Base-by-base conservation (phyloP, 2,113 vertebrate genomes). In the Amphiprion percula region DNA sequence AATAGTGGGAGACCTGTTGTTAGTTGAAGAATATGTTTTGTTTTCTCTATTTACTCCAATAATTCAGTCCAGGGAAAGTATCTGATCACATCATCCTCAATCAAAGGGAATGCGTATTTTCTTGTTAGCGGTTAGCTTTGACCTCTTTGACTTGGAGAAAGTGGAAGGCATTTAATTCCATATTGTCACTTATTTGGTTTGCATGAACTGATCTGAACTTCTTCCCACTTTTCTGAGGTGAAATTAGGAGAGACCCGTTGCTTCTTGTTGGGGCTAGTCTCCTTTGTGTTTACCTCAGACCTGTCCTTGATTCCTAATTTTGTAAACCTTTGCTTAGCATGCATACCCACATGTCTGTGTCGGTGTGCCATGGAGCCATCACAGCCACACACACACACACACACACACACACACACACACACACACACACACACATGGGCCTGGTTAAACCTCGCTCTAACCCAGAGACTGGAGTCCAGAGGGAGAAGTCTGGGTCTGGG, bases 401-500 rank as follows among this genome's bases (percentile, higher is more conserved):
- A 47, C 61, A 85, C 69, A 80, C 68, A 80, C 56, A 47, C 61
- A 85, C 69, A 80, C 68, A 80, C 56, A 47, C 61, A 85, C 69
- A 80, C 33, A 37, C 33, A 37, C 33, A 37, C 33, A 47, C 61
- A 85, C 69, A 80, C 68, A 80, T 56, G 47, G 64, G 62, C 52
- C 74, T 82, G 66, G 66, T 85, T 84, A 76, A 62, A 73, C 59
- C 54, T 82, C 16, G 16, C 85, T 64, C 60, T 72, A 70, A 79
- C 74, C 79, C 78, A 66, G 26, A 80, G 75, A 72, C 74, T 23
- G 28, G 30, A 79, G 81, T 76, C 74, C 77, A 86, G 84, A 75
- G 80, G 77, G 79, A 88, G 88, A 87, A 87, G 82, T 79, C 76
- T 80, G 90, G 77, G 67, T 90, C 83, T 92, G 90, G 89, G 85